Conservation (phyloP, 2,888 invertebrate genomes). For the Heterodera filipjevi region DNA sequence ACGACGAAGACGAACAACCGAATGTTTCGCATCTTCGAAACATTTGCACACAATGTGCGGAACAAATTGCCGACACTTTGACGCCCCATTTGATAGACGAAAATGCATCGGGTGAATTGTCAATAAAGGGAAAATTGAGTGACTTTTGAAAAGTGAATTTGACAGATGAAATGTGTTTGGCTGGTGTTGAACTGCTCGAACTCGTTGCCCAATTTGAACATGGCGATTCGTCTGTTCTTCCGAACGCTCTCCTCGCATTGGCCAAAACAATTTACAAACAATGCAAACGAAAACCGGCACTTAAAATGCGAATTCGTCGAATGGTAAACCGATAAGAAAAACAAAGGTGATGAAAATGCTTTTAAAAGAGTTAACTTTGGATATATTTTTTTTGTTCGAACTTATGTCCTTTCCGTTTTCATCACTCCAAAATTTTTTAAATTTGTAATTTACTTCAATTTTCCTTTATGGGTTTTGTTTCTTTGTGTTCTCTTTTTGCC, state of each 20-base stretch:
- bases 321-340: background rate
- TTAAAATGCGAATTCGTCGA: slow-evolving; percentile 6
- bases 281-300: slow-evolving; percentile 22
- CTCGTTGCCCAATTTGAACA: slow-evolving; percentile 17
- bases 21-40: background rate
- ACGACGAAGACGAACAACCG: background rate
- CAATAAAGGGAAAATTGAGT: background rate
- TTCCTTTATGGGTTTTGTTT: background rate
- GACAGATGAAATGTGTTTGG: slow-evolving; percentile 7
- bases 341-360: background rate
- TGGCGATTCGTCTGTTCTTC: background rate
- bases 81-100: background rate
- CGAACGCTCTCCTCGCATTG: background rate
- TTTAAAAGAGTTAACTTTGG: background rate
- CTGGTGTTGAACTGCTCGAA: slow-evolving; percentile 21
- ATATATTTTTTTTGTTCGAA: background rate
- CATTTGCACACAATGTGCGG: background rate
- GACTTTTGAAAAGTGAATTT: background rate
- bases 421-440: background rate
- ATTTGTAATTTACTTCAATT: no score
- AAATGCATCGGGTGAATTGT: background rate
- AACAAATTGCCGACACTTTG: background rate
- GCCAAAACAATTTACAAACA: slow-evolving; percentile 14
- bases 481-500: background rate
- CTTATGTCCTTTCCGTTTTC: background rate